Base-by-base conservation (phyloP, 2,888 invertebrate genomes). In the Melieria picta region DNA sequence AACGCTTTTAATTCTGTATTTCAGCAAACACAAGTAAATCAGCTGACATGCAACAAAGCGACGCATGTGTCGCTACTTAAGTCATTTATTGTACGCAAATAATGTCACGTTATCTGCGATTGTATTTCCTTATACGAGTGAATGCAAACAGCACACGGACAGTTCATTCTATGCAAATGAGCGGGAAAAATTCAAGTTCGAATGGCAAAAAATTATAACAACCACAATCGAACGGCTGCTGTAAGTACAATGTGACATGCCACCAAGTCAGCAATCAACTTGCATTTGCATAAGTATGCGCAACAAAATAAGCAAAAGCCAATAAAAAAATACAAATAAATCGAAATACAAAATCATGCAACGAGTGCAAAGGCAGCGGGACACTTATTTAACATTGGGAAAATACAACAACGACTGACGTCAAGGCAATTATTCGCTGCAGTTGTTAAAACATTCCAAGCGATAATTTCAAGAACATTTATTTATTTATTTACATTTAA, bases 391-490 rank as follows among this genome's bases (percentile, higher is more conserved):
- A 58, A 43, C 43, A 10, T 7, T n/a, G 6, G 47, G 16, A 30
- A 47, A n/a, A 46, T 7, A 45, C 6, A 48, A 46, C 47, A 55
- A 63, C 61, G 60, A 62, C 62, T 57, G 62, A 65, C 77, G 75
- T 81, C 79, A 80, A 70, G 50, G 72, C 76, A 76, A 79, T 80
- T 80, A 82, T 76, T 72, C 55, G 69, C 77, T 69, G 65, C 77
- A 80, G 77, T 83, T 82, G 80, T 82, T 77, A 78, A 77, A 75
- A 81, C 77, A 83, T 84, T 82, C 83, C 84, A 77, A 79, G 78
- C 78, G 79, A 79, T 80, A 81, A 80, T 82, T 83, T 82, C 80
- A 82, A 82, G 79, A 80, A 79, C 80, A 82, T 82, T 83, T 80
- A 79, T 79, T 79, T 78, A 74, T 77, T 75, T 76, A 75, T 76